Evolutionary conservation across 2,888 invertebrate species (phyloP).

Genomic region (Polydrusus cervinus): DNA sequence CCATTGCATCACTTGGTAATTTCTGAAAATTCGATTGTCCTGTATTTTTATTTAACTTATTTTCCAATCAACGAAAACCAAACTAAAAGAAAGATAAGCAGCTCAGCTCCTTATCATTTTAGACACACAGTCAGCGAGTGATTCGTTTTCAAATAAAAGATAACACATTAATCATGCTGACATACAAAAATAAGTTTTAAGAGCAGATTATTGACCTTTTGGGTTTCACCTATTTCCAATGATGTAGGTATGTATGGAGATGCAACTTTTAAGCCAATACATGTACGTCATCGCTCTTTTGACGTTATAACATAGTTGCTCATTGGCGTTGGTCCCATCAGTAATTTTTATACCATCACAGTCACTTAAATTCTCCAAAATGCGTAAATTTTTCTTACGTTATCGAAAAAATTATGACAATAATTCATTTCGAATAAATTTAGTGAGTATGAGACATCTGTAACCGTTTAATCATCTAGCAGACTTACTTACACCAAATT

Average conservation of each 20-base stretch:
- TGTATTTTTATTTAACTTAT: not conserved
- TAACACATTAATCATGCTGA: constrained; percentile 15
- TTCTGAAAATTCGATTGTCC: constrained; percentile 1
- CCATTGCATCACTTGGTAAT: not conserved
- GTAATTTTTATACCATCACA: too few species aligned
- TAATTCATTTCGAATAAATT: too few species aligned
- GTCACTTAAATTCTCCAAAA: too few species aligned
- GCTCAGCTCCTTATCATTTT: constrained; percentile 16
- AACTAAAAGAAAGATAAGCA: not conserved
- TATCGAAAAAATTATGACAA: too few species aligned
- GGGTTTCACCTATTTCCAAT: not conserved
- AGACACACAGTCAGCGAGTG: constrained; percentile 22
- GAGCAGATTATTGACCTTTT: constrained; percentile 12
- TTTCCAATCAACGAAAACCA: not conserved
- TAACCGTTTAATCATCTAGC: too few species aligned
- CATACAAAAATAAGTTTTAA: constrained; percentile 16
- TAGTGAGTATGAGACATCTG: too few species aligned
- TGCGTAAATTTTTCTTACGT: too few species aligned
- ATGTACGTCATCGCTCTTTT: too few species aligned
- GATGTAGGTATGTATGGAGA: not conserved
- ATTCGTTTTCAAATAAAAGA: constrained; percentile 14
- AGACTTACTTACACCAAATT: too few species aligned
- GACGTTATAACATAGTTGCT: too few species aligned
- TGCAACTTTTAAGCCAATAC: not conserved
- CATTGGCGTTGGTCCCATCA: too few species aligned